These are phyloP conservation scores for Motacilla alba DNA, from an alignment of 2,113 vertebrate genomes.

Conservation along the genomic window DNA sequence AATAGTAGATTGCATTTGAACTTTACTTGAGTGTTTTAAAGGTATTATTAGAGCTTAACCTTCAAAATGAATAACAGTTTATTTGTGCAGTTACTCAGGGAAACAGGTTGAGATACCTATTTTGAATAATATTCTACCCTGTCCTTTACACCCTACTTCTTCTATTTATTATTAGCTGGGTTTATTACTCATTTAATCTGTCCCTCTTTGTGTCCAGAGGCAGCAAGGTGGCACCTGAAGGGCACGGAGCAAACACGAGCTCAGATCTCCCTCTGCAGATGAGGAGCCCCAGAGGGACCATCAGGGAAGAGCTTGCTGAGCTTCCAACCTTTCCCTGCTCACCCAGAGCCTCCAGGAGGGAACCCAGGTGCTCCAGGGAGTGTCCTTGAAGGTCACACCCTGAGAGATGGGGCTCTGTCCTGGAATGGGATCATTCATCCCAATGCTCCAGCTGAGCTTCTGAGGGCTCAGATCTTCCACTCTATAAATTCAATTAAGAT, in stretches of 20 bases:
- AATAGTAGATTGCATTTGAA: conserved; percentile 28
- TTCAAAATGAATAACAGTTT: conserved; percentile 28
- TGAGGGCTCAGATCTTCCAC: background rate
- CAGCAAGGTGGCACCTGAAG: background rate
- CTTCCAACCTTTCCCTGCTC: background rate
- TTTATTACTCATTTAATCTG: background rate
- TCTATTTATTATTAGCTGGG: background rate
- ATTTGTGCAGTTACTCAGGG: conserved; percentile 13
- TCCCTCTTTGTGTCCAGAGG: background rate
- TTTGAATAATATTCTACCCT: background rate
- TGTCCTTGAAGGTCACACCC: background rate
- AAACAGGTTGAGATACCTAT: background rate
- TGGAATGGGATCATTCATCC: background rate
- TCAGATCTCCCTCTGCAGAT: background rate
- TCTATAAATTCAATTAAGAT: background rate
- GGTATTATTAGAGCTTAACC: conserved; percentile 5
- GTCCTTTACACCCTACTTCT: background rate
- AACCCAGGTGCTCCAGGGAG: accelerated
- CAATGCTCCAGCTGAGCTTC: background rate
- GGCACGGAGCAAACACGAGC: background rate
- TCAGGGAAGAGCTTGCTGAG: background rate
- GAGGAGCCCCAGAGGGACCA: background rate
- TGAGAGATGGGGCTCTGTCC: background rate
- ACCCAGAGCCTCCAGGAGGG: background rate
- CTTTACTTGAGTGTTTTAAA: background rate